Evolutionary conservation across 2,888 invertebrate genomes (phyloP), one percentile per base, ranked within the genome.

Genomic region (Lasioglossum villosulum): DNA sequence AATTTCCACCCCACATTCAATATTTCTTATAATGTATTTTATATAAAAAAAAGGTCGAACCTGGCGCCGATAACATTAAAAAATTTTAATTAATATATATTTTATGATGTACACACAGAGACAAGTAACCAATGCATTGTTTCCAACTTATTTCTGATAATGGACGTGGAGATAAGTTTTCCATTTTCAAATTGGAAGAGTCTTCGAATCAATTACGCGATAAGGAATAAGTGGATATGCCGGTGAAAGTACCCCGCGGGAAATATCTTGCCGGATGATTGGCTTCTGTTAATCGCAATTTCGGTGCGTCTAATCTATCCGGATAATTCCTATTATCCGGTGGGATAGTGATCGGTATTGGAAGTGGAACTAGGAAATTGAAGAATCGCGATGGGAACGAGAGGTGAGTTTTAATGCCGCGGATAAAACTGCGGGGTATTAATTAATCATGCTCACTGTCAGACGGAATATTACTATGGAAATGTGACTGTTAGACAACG

Each of bases 231-330:
- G 71, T 52, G 2, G 30, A 27, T 70, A 68, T 37, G 6, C 16
- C 59, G 39, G 42, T 39, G 59, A 42, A 63, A 42, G 19, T 19
- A 39, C 70, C 83, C 56, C 73, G 10, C 4, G 80, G 84, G 87
- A 87, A 87, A 89, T 87, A 75, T 80, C 80, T 72, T 10, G 59
- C n/a, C 19, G 42, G 39, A 63, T 39, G 77, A 83, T 81, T 81
- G 30, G 16, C n/a, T 59, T 59, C 76, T 56, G 48, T 75, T 81
- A 84, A 75, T 84, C 80, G 76, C 75, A 70, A 81, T 88, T 59
- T 73, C 78, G 39, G 34, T 30, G 39, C 39, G 75, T 59, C 34
- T 88, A 78, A 89, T 83, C 81, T 52, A 56, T 23, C 14, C 68
- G 66, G 23, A 42, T 83, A 83, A 86, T 80, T 84, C 74, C 79